phyloP scores from a whole-genome alignment of 2,113 vertebrate species.

The Halcyon malimbica region DNA sequence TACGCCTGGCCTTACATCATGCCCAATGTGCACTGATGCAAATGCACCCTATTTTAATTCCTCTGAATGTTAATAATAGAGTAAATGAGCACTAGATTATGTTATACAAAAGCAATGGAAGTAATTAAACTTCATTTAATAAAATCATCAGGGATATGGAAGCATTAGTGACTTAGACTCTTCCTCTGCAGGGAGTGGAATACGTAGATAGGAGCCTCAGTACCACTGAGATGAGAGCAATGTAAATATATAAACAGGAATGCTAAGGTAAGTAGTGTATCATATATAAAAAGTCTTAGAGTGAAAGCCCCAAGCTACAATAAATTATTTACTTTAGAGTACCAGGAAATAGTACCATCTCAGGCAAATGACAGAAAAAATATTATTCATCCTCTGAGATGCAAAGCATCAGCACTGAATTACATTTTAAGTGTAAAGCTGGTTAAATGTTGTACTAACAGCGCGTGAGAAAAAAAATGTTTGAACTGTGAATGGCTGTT shows the following conservation, averaged over 20 bases:
- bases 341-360: conserved; percentile 30
- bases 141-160: conserved; percentile 49
- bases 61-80: conserved; percentile 54
- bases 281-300: conserved; percentile 11
- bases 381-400: conserved; percentile 19
- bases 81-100: conserved; percentile 59
- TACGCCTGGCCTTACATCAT: conserved; percentile 10
- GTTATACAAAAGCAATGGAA: conserved; percentile 61
- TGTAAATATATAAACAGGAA: conserved; percentile 46
- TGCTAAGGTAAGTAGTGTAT: conserved; percentile 27
- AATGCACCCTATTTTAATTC: conserved; percentile 51
- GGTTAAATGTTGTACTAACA: background rate
- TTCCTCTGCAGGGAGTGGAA: conserved; percentile 29
- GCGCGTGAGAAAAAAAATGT: background rate
- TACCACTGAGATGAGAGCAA: background rate
- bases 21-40: conserved; percentile 50
- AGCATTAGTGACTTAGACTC: conserved; percentile 38
- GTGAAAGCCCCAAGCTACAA: conserved; percentile 40
- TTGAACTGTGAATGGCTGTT: background rate
- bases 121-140: conserved; percentile 69
- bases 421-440: conserved; percentile 5
- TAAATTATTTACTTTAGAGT: conserved; percentile 59
- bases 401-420: conserved; percentile 7
- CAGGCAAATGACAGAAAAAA: conserved; percentile 27
- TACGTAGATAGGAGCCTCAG: background rate